Conservation (phyloP, 2,888 invertebrate species). For the Drosophila lutescens region DNA sequence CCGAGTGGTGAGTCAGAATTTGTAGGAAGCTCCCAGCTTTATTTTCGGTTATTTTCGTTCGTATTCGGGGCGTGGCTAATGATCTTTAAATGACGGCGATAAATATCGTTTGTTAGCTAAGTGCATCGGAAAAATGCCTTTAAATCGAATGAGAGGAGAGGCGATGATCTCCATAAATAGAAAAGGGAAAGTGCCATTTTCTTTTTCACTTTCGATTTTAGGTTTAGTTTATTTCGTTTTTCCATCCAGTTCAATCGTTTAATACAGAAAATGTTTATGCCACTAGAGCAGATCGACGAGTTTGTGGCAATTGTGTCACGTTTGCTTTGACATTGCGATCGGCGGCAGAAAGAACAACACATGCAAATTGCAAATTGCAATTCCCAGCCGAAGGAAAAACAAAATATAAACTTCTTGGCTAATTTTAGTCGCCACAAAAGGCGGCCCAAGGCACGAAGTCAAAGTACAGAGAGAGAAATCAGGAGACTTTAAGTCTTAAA, state of each 20-base stretch:
- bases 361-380: constrained; percentile 43
- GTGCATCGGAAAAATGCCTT: constrained; percentile 22
- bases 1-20: constrained; percentile 16
- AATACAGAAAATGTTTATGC: constrained; percentile 42
- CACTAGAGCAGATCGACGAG: constrained; percentile 4
- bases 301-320: constrained; percentile 53
- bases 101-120: constrained; percentile 57
- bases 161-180: constrained; percentile 35
- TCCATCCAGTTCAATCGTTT: constrained; percentile 12
- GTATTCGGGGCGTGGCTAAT: constrained; percentile 35
- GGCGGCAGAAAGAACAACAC: constrained; percentile 13
- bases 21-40: neutral
- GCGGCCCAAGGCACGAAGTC: constrained; percentile 44
- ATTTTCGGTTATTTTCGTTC: constrained; percentile 12
- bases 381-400: constrained; percentile 16
- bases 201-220: neutral
- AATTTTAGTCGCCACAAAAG: constrained; percentile 61
- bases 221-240: neutral
- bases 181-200: constrained; percentile 5
- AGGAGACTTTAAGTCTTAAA: no score
- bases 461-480: neutral
- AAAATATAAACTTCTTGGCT: constrained; percentile 37
- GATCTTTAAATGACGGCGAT: constrained; percentile 44
- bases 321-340: constrained; percentile 59
- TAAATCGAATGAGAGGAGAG: constrained; percentile 3